Conservation (phyloP, 2,888 invertebrate species). For the Morpho achilles region DNA sequence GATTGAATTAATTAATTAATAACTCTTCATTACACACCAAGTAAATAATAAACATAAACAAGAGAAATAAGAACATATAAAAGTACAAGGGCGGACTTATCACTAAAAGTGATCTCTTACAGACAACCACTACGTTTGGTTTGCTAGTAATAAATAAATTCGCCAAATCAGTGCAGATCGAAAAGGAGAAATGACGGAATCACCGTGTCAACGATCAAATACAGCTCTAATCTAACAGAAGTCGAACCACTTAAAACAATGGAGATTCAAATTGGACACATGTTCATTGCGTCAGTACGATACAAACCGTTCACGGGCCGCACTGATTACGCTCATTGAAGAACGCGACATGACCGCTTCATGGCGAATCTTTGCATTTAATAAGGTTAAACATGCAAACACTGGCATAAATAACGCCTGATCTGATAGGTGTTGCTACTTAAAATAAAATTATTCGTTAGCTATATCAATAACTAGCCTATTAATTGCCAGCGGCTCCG, state of each 20-base stretch:
- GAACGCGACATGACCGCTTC: slow-evolving; percentile 52
- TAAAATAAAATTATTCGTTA: neutral
- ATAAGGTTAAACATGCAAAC: slow-evolving; percentile 41
- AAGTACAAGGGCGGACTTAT: too few species aligned
- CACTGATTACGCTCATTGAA: slow-evolving; percentile 68
- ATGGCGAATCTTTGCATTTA: slow-evolving; percentile 63
- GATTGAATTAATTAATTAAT: too few species aligned
- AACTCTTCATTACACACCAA: too few species aligned
- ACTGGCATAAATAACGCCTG: slow-evolving; percentile 14
- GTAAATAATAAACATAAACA: too few species aligned
- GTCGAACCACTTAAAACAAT: slow-evolving; percentile 67
- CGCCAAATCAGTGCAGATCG: slow-evolving; percentile 5
- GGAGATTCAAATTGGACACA: slow-evolving; percentile 73
- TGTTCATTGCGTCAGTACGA: slow-evolving; percentile 68
- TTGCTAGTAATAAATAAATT: too few species aligned
- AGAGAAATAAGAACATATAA: too few species aligned
- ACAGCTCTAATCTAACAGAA: slow-evolving; percentile 60
- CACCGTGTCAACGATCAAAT: slow-evolving; percentile 30
- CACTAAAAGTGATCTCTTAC: too few species aligned
- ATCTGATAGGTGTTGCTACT: neutral
- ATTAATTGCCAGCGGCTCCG: too few species aligned
- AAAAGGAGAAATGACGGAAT: slow-evolving; percentile 10
- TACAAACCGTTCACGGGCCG: slow-evolving; percentile 55
- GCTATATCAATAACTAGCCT: too few species aligned
- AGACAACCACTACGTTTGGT: too few species aligned